Evolutionary conservation across 1,140 invertebrate genomes (phyloP), one percentile per base, ranked within the genome.

Genomic region (Eurytemora carolleeae): DNA sequence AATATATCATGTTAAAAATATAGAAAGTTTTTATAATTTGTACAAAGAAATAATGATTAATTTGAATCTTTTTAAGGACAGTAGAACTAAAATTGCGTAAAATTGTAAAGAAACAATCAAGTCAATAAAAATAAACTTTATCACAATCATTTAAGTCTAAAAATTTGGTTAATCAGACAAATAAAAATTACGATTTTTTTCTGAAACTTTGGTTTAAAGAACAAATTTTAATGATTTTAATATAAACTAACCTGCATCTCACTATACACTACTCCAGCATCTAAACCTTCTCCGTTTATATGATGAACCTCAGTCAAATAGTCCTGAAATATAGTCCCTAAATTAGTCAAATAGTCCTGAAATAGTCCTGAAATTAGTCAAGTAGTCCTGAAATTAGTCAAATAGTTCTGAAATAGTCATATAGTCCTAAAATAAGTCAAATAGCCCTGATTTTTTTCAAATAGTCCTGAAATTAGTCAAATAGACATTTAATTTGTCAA

Each of bases 221-320:
- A n/a, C n/a, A n/a, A n/a, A n/a, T n/a, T n/a, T n/a, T n/a, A n/a
- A n/a, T n/a, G n/a, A n/a, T n/a, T n/a, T n/a, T n/a, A n/a, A n/a
- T n/a, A n/a, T n/a, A n/a, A n/a, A n/a, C n/a, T n/a, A n/a, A n/a
- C 82, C 70, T 93, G 87, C 85, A 93, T 91, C 76, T 95, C 89
- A 72, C 85, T 88, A 70, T 94, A 95, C 1, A 93, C 87, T 24
- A 93, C 85, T 25, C 91, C 91, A 25, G 82, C 86, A 77, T 95
- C 82, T 66, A 87, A 80, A 1, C 88, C 91, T 64, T 87, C 79
- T 2, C 80, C 82, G 69, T 84, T 87, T 55, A 94, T 78, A 70
- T 94, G 89, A 73, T 95, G 86, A 1, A 95, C 87, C 75, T 95
- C 90, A 17, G 89, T 94, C 15, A 81, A 72, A 73, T 82, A 95